These are phyloP conservation scores for Daboia siamensis DNA, from an alignment of 2,113 vertebrate species.

Conservation along the genomic window DNA sequence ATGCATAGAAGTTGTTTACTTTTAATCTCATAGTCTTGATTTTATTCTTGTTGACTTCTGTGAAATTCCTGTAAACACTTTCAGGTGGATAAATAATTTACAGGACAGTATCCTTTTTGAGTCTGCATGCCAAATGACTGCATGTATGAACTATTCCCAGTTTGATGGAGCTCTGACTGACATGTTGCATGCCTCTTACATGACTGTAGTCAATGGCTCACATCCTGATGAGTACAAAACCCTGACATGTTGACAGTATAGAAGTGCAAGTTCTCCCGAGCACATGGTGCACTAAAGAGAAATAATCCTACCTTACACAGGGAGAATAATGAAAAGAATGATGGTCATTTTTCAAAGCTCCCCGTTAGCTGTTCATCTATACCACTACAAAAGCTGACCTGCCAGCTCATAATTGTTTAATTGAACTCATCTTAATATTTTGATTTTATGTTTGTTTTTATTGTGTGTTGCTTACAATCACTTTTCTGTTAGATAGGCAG, in stretches of 20 bases:
- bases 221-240: not conserved
- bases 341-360: not conserved
- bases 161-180: not conserved
- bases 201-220: not conserved
- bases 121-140: not conserved
- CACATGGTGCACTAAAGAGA: not conserved
- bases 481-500: not conserved
- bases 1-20: not conserved
- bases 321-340: not conserved
- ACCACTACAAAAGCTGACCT: not conserved
- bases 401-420: not conserved
- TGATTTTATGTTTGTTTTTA: not conserved
- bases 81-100: not conserved
- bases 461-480: not conserved
- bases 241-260: not conserved
- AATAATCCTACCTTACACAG: not conserved
- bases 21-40: not conserved
- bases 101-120: not conserved
- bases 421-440: not conserved
- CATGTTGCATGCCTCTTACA: not conserved
- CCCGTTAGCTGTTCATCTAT: too few relatives aligned
- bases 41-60: not conserved
- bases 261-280: not conserved
- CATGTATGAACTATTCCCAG: not conserved
- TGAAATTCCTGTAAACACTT: not conserved